Conservation (phyloP, 2,113 vertebrate species). For the Brachypodius melanocephalos region DNA sequence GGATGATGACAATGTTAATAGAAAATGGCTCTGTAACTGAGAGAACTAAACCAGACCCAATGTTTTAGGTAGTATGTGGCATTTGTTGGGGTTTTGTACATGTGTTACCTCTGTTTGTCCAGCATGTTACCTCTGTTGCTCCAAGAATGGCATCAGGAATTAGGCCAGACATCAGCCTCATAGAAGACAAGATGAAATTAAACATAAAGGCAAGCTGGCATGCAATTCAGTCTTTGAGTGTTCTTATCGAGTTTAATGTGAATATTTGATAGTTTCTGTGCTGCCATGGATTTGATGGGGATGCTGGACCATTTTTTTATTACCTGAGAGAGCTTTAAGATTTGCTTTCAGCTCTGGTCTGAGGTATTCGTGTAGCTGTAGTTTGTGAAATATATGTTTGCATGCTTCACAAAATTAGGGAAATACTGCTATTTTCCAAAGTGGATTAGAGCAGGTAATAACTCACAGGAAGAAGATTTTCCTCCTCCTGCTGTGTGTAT, state of each 20-base stretch:
- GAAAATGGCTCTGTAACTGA: not conserved
- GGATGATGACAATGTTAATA: not conserved
- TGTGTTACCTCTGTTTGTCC: not conserved
- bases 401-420: conserved; percentile 38
- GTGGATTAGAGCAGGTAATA: conserved; percentile 45
- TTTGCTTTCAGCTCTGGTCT: conserved; percentile 7
- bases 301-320: not conserved
- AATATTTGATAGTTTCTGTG: not conserved
- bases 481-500: not conserved
- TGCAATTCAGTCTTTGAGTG: not conserved
- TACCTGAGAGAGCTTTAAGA: not conserved
- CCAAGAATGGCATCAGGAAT: not conserved
- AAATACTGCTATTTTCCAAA: conserved; percentile 43
- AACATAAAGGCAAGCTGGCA: not conserved
- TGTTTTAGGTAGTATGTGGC: not conserved
- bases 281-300: not conserved
- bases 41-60: not conserved
- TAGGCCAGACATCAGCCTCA: not conserved
- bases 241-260: not conserved
- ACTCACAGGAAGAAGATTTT: conserved; percentile 33
- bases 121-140: not conserved
- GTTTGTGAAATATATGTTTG: conserved; percentile 27
- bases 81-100: not conserved
- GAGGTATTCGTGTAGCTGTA: not conserved
- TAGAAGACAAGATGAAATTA: not conserved